Evolutionary conservation across 2,113 vertebrate species (phyloP).

Genomic region (Sebastes fasciatus): DNA sequence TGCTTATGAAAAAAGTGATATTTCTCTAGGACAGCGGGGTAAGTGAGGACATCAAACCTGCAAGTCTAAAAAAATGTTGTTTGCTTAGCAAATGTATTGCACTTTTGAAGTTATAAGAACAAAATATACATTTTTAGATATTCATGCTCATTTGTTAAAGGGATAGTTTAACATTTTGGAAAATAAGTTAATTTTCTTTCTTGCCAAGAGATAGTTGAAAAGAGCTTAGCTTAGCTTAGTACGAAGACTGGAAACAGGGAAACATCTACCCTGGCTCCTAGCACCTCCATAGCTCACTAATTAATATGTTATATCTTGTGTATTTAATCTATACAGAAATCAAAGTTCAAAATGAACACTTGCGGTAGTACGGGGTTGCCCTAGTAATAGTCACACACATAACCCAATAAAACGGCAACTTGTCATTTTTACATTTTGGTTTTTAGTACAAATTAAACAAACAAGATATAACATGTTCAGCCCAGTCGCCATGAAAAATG

Average conservation of each 20-base stretch:
- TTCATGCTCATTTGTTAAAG: background rate
- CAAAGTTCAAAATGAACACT: background rate
- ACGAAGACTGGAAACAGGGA: background rate
- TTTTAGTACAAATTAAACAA: background rate
- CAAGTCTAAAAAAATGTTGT: background rate
- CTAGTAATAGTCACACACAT: background rate
- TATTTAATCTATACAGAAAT: background rate
- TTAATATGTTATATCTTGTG: no score
- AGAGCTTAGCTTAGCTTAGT: background rate
- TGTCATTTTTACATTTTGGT: background rate
- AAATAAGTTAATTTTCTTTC: background rate
- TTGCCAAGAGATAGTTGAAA: background rate
- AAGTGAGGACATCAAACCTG: conserved; percentile 1
- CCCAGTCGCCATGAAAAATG: no score
- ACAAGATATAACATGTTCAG: background rate
- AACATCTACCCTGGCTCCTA: background rate
- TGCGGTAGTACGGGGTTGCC: background rate
- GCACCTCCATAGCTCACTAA: background rate
- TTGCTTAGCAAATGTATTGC: background rate
- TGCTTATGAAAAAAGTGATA: background rate
- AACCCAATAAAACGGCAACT: background rate
- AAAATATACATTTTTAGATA: background rate
- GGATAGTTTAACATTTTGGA: background rate
- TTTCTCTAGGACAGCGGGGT: background rate
- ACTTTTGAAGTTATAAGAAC: background rate